Evolutionary conservation across 2,888 invertebrate genomes (phyloP), one percentile per base, ranked within the genome.

Genomic region (Orthonychiurus folsomi): DNA sequence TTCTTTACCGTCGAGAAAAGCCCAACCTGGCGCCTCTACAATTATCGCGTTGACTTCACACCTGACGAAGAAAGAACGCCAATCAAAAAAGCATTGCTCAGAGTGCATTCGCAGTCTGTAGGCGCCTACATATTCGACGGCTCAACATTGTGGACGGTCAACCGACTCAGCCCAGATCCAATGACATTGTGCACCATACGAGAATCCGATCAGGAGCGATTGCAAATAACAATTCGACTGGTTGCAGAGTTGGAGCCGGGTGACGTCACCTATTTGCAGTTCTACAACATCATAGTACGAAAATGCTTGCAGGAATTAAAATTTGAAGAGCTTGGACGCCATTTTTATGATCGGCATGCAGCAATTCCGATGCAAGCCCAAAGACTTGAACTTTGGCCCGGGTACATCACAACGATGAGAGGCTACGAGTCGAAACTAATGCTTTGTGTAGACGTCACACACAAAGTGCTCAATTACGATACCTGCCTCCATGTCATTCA

Each of bases 401-500:
- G 72, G 5, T 71, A 68, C 55, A 60, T 62, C 18, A 91, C 93
- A 0, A 86, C 89, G 0, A 90, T 93, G 50, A 83, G 89, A 1
- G 88, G 90, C 71, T 87, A 89, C 74, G 93, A 94, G 74, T 77
- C 80, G 0, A 79, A 83, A 1, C 81, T 93, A 18, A 77, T 93
- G 12, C 80, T 94, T 80, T 87, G 87, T 58, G 81, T 85, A 0
- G 93, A 93, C 75, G 84, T 93, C 0, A 80, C 85, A 0, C 89
- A 89, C 74, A 93, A 93, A 79, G 86, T 93, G 0, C 83, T 93
- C 79, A 81, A 93, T 0, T 81, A 83, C 27, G 87, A 93, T 62
- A 88, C 85, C 0, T 82, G 89, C 0, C 79, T 85, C 0, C 82
- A 86, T 67, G 79, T 87, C 74, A 71, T 89, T 3, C 25, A 50